Percentiles rank a stretch among this genome's conserved stretches.
Conservation (phyloP, 2,888 invertebrate species). For the Pollenia labialis region DNA sequence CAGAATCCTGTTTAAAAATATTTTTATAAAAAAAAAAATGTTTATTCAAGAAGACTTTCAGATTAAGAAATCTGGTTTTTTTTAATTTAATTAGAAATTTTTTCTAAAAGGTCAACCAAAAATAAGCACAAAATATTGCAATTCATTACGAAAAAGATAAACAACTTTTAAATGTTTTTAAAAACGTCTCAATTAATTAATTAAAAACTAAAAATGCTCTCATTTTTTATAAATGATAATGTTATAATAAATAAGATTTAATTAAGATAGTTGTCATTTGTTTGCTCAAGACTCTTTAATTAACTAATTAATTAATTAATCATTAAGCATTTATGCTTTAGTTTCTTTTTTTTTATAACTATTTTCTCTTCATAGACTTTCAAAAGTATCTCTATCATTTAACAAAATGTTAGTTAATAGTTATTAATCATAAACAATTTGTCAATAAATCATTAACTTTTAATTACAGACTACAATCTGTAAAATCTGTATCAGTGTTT, state of each 20-base stretch:
- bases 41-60: no score
- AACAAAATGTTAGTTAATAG: conserved; percentile 24
- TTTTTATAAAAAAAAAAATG: no score
- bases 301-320: conserved; percentile 31
- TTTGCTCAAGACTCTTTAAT: neutral
- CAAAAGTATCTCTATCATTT: conserved; percentile 7
- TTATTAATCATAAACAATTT: conserved; percentile 69
- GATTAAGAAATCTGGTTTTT: no score
- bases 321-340: conserved; percentile 25
- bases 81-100: no score
- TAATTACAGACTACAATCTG: conserved; percentile 45
- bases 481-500: conserved; percentile 38
- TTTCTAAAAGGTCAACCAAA: no score
- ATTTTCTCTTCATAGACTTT: conserved; percentile 1
- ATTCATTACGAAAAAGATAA: no score
- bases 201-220: no score
- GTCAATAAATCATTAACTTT: conserved; percentile 69
- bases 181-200: no score
- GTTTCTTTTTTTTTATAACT: neutral
- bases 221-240: no score
- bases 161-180: no score
- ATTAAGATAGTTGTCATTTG: neutral
- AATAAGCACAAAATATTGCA: no score
- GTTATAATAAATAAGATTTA: neutral
- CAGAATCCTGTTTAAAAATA: conserved; percentile 5